Conservation (phyloP, 2,888 invertebrate species). For the Metalampra italica region DNA sequence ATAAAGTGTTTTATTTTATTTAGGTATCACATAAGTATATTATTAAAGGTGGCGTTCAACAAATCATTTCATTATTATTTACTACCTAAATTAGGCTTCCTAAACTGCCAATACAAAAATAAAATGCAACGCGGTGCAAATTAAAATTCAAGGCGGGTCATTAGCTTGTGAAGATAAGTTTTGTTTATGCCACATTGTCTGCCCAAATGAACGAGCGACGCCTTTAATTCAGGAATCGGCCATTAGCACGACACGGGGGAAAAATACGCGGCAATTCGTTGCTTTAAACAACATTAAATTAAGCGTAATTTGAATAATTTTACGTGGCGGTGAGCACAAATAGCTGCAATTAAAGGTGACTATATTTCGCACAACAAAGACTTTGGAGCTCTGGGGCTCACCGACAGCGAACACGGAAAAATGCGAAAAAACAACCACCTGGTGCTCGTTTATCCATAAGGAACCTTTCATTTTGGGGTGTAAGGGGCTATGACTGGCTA, state of each 20-base stretch:
- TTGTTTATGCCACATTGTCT: slow-evolving; percentile 58
- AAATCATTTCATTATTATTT: too few relatives aligned
- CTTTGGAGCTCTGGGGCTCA: not conserved
- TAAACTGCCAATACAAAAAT: not conserved
- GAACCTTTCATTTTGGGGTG: not conserved
- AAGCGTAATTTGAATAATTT: slow-evolving; percentile 69
- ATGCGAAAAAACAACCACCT: slow-evolving; percentile 1
- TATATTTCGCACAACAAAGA: slow-evolving; percentile 35
- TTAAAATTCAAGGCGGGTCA: slow-evolving; percentile 48
- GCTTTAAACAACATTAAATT: slow-evolving; percentile 63
- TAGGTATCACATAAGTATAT: too few relatives aligned
- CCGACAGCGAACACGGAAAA: slow-evolving; percentile 1
- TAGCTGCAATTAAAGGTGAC: slow-evolving; percentile 60
- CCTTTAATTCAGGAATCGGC: slow-evolving; percentile 62
- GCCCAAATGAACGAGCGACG: slow-evolving; percentile 54
- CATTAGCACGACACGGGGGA: slow-evolving; percentile 58
- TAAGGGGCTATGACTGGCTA: too few relatives aligned
- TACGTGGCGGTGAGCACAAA: slow-evolving; percentile 67
- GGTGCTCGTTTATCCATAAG: not conserved
- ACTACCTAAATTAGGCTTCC: not conserved
- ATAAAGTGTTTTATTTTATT: too few relatives aligned
- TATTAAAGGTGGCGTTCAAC: too few relatives aligned
- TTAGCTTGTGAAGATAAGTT: slow-evolving; percentile 56
- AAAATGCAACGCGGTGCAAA: slow-evolving; percentile 16
- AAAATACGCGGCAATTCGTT: slow-evolving; percentile 62